Conservation (phyloP, 2,797 vertebrate species). For the Myotis pilosus region DNA sequence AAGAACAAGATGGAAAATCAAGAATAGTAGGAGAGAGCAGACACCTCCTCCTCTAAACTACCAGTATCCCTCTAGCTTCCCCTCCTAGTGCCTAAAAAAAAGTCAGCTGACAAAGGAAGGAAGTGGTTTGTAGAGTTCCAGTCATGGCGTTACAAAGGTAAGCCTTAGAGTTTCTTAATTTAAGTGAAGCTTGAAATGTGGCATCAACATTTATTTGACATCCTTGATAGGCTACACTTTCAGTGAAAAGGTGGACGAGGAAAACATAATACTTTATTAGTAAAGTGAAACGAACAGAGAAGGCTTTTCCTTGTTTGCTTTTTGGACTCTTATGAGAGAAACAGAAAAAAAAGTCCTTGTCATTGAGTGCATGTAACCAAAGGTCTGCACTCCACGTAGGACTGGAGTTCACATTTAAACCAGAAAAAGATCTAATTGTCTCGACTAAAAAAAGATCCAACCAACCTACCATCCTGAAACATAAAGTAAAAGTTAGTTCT, state of each 20-base stretch:
- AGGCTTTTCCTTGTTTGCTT: background rate
- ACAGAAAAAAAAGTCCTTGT: background rate
- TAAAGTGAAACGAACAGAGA: background rate
- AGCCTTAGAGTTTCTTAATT: background rate
- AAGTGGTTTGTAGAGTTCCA: background rate
- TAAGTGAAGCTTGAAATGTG: background rate
- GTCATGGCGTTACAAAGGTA: background rate
- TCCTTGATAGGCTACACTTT: background rate
- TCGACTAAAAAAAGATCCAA: background rate
- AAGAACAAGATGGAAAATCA: background rate
- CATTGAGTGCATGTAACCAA: background rate
- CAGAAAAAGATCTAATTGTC: background rate
- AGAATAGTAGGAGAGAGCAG: background rate
- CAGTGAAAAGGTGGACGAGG: background rate
- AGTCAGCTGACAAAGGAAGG: background rate
- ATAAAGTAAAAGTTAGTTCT: background rate
- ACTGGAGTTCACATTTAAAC: background rate
- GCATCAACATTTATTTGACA: background rate
- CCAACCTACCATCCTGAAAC: background rate
- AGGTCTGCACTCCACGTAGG: background rate
- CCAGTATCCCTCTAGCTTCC: background rate
- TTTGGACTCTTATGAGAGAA: background rate
- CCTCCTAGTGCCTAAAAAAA: too few species aligned
- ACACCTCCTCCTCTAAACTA: background rate
- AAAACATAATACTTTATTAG: background rate